Evolutionary conservation across 53 echinoderm and acorn worm genomes (phyloP).

Genomic region (Hippasteria phrygiana): DNA sequence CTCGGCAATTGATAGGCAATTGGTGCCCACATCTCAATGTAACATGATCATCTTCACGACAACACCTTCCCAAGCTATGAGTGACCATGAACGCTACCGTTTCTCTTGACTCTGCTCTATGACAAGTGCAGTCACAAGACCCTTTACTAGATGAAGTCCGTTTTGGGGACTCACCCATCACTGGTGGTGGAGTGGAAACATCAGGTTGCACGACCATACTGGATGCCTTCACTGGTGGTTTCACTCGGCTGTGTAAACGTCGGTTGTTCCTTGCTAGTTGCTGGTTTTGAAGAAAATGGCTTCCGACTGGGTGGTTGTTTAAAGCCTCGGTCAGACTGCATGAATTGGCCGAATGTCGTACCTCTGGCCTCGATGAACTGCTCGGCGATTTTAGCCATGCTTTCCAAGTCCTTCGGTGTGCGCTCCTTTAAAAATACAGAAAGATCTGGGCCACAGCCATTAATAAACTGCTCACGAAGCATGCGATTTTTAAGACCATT

Average conservation of each 20-base stretch:
- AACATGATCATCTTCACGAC: constrained; percentile 45
- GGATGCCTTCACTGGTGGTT: background rate
- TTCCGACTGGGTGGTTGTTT: background rate
- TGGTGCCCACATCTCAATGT: constrained; percentile 29
- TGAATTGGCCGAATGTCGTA: background rate
- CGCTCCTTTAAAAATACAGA: constrained; percentile 54
- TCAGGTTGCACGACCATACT: background rate
- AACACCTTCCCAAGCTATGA: background rate
- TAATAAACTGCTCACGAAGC: constrained; percentile 34
- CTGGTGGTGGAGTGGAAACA: background rate
- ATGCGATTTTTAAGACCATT: constrained; percentile 10
- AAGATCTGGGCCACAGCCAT: constrained; percentile 31
- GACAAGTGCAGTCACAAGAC: background rate
- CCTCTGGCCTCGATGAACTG: constrained; percentile 46
- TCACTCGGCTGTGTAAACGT: background rate
- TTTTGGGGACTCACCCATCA: background rate
- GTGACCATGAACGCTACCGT: background rate
- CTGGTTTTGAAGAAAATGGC: background rate
- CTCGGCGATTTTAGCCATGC: constrained; percentile 35
- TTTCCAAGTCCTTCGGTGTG: constrained; percentile 19
- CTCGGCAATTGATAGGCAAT: constrained; percentile 2
- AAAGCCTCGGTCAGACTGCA: background rate
- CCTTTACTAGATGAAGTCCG: background rate
- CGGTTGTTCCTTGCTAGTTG: background rate
- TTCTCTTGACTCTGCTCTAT: background rate